A percentile compares a stretch with the other conserved stretches of the same genome.
Evolutionary conservation across 2,113 vertebrate genomes (phyloP).

Genomic region (Coracopsis vasa): DNA sequence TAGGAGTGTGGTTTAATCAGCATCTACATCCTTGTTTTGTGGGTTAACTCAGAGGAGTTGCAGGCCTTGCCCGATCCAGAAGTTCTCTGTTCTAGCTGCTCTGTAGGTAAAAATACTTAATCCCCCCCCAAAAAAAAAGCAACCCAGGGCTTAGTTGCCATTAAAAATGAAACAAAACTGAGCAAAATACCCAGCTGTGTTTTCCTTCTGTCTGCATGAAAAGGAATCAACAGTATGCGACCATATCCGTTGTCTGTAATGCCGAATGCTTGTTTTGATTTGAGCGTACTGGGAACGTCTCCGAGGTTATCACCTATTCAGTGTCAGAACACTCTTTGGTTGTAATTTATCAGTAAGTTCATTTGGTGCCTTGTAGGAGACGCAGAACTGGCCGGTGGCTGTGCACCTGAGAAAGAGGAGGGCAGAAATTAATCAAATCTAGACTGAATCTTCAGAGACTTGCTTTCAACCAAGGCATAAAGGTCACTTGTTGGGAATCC

Average conservation of each 20-base stretch:
- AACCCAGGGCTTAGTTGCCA: background rate
- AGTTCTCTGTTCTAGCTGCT: background rate
- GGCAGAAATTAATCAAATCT: slow-evolving; percentile 69
- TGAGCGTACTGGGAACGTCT: background rate
- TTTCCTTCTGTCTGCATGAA: background rate
- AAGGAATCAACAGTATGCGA: background rate
- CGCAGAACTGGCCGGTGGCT: background rate
- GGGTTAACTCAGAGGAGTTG: accelerated
- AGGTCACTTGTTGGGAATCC: slow-evolving; percentile 62
- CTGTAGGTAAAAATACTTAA: background rate
- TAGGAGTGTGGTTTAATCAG: background rate
- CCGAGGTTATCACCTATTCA: background rate
- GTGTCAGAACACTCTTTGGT: background rate
- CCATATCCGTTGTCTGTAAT: background rate
- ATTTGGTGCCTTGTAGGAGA: background rate
- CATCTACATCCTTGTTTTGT: background rate
- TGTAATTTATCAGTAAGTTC: background rate
- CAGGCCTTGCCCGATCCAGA: background rate
- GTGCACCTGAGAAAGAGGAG: slow-evolving; percentile 19
- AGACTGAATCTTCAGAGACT: slow-evolving; percentile 38
- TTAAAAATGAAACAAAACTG: background rate
- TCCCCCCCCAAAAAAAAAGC: too few relatives aligned
- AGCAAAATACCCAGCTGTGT: background rate
- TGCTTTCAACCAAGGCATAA: slow-evolving; percentile 48
- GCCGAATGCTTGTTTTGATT: background rate